Conservation (phyloP, 1,140 invertebrate genomes). For the Drosophila biarmipes region DNA sequence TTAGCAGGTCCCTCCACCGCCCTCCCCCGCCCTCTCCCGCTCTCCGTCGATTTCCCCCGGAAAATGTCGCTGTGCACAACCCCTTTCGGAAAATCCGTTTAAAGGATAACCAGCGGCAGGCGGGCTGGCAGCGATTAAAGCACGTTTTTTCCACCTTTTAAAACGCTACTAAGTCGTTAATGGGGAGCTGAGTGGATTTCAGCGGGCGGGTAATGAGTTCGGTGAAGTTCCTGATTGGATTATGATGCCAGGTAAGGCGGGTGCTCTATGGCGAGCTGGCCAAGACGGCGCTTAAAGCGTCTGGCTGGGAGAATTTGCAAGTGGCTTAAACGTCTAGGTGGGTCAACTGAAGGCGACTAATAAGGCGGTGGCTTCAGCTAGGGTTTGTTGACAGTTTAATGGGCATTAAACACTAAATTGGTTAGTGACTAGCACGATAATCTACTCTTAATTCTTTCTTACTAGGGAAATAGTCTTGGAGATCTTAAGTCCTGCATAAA, state of each 20-base stretch:
- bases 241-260: conserved; percentile 12
- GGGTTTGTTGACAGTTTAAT: not conserved
- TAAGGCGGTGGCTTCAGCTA: not conserved
- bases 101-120: conserved; percentile 17
- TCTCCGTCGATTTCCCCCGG: not conserved
- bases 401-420: too few species aligned
- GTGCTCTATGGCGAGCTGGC: not conserved
- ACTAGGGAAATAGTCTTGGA: too few species aligned
- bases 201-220: conserved; percentile 37
- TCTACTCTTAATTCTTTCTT: too few species aligned
- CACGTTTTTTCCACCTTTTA: conserved; percentile 24
- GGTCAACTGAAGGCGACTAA: not conserved
- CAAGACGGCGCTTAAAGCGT: conserved; percentile 6
- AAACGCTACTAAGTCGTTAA: conserved; percentile 55
- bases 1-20: conserved; percentile 3
- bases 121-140: conserved; percentile 38
- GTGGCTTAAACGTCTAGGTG: not conserved
- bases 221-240: conserved; percentile 47
- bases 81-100: conserved; percentile 33
- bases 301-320: not conserved
- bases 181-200: conserved; percentile 38
- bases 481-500: too few species aligned
- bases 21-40: too few species aligned
- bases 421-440: too few species aligned
- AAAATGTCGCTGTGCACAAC: conserved; percentile 6